Base-by-base conservation (phyloP, 2,113 vertebrate species). In the Cairina moschata region DNA sequence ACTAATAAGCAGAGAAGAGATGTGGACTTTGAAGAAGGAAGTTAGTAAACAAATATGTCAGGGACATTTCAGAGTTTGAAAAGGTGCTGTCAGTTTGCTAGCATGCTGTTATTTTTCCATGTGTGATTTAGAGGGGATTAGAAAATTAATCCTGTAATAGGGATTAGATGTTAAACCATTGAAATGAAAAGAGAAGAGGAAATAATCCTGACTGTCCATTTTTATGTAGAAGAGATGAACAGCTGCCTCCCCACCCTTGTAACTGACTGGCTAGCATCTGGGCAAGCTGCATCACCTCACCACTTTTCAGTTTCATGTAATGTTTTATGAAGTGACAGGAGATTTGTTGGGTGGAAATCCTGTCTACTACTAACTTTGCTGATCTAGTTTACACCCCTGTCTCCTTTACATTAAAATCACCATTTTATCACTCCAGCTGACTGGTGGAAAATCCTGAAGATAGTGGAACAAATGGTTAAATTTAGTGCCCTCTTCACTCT, bases 111-210 rank as follows among this genome's bases (percentile, higher is more conserved):
- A 62, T 75, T 88, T 93, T 92, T 69, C 56, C 66, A 6, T 59
- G 2, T 69, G 14, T 79, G 69, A 90, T 82, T 76, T 58, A 79
- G n/a, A 56, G 65, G 65, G 56, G 31, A 67, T 85, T 90, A 84
- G 56, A 59, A 88, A 91, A 93, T 65, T 67, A 94, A 85, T 84
- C 34, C 46, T 82, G 14, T 89, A 55, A 78, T 38, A 87, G 77
- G 46, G 23, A 87, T 91, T 90, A 71, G 40, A 55, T 46, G 23
- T 13, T 84, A 90, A 93, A 78, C 15, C n/a, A 55, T 21, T 79
- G 78, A 90, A 87, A 81, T 65, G 7, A 91, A 76, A 86, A 81
- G 8, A 73, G 22, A 89, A 31, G 6, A 77, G 38, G 32, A 94
- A 94, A 75, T 72, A 95, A 72, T 36, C 36, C n/a, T 40, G 66